Evolutionary conservation across 2,888 invertebrate genomes (phyloP), one percentile per base, ranked within the genome.

Genomic region (Lypha dubia): DNA sequence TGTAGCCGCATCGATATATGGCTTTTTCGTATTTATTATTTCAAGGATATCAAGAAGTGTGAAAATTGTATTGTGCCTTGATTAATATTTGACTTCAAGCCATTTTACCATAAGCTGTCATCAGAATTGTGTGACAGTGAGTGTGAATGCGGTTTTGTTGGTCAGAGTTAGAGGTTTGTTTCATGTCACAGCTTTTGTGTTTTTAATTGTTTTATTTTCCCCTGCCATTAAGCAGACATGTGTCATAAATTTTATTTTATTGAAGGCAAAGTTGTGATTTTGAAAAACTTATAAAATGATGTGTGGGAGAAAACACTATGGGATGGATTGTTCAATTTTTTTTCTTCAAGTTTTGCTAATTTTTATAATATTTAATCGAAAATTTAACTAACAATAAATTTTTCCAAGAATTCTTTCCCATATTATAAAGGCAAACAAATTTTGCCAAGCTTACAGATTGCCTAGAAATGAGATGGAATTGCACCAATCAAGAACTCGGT

Each of bases 141-240:
- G 15, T 35, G 9, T 22, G 44, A 46, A 35, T 60, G 67, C 49
- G 60, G 49, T 60, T 58, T 68, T 60, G 38, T 51, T 63, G 68
- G 68, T 24, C 75, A 75, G 28, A 56, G 71, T 58, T 58, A 51
- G 51, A 53, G 62, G 67, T 53, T 74, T 74, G 11, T 35, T 65
- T 76, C 65, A 60, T 63, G n/a, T 63, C 53, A 53, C 71, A 24
- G 20, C 1, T 32, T 67, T 7, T 67, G 3, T 73, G 17, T 65
- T 76, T 62, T 70, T 70, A 63, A 63, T 70, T 81, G 68, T 63
- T 68, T n/a, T 80, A 51, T 68, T 63, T 73, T 56, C 6, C 17
- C 49, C 24, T 17, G 32, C 35, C n/a, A 28, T 60, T 28, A 15
- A 35, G 6, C 44, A 70, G 53, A 46, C 70, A 63, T 63, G 75